phyloP scores from a whole-genome alignment of 1,140 invertebrate species.

The Lutraria rhynchaena region DNA sequence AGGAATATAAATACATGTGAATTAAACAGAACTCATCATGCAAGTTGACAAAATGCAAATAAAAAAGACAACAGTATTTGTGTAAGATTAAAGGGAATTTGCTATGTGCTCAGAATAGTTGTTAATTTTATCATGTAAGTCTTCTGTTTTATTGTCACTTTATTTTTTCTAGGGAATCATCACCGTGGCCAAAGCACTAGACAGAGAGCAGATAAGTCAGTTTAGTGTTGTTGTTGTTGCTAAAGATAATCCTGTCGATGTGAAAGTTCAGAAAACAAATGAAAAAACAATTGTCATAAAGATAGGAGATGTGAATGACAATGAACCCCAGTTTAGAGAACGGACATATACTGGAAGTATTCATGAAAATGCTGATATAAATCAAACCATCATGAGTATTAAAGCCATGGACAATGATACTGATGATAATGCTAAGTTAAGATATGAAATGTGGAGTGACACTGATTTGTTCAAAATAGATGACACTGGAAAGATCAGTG shows the following conservation, averaged over 20 bases:
- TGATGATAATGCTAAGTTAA: slow-evolving; percentile 39
- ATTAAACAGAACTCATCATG: too few relatives aligned
- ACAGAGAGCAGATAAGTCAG: not conserved
- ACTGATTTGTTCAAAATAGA: slow-evolving; percentile 44
- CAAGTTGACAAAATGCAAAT: too few relatives aligned
- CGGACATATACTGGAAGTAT: slow-evolving; percentile 97
- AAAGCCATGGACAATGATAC: slow-evolving; percentile 89
- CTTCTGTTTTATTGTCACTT: not conserved
- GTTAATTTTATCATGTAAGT: too few relatives aligned
- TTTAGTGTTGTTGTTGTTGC: slow-evolving; percentile 19
- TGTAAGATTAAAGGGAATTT: too few relatives aligned
- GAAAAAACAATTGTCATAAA: slow-evolving; percentile 72
- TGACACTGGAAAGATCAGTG: slow-evolving; percentile 6
- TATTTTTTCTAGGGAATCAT: slow-evolving; percentile 31
- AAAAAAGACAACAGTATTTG: too few relatives aligned
- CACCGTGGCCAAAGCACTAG: not conserved
- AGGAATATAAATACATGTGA: too few relatives aligned
- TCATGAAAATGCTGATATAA: slow-evolving; percentile 86
- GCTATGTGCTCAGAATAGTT: too few relatives aligned
- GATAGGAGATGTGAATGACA: slow-evolving; percentile 98
- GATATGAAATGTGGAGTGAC: not conserved
- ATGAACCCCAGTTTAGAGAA: slow-evolving; percentile 98
- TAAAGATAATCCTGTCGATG: slow-evolving; percentile 34
- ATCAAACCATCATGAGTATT: slow-evolving; percentile 94
- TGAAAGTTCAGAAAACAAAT: slow-evolving; percentile 15